Evolutionary conservation across 1,140 invertebrate genomes (phyloP).

Genomic region (Solenopsis fugax): DNA sequence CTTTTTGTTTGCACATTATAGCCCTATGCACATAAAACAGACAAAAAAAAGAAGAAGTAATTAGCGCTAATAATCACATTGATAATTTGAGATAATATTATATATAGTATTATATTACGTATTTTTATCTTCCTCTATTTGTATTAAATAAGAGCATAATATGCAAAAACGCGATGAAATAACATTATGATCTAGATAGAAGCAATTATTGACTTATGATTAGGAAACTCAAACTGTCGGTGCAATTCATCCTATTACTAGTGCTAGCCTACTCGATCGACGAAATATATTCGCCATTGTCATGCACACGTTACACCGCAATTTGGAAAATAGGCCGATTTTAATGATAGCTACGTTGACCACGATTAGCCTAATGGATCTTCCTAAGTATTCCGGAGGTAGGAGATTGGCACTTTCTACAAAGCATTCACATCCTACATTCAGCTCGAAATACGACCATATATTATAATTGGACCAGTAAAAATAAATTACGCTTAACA

Average conservation of each 20-base stretch:
- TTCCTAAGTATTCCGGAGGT: neutral
- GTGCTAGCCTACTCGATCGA: neutral
- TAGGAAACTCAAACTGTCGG: neutral
- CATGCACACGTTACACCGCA: slow-evolving; percentile 8
- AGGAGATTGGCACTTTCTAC: slow-evolving; percentile 8
- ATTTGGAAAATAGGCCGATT: slow-evolving; percentile 30
- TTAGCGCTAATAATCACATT: neutral
- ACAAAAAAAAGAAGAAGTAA: neutral
- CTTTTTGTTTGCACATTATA: neutral
- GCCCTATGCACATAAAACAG: neutral
- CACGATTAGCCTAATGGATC: slow-evolving; percentile 27
- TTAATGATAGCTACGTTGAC: slow-evolving; percentile 9
- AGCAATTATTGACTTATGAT: neutral
- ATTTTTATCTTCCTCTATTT: neutral
- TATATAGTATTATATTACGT: neutral
- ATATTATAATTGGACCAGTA: neutral
- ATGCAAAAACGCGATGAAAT: neutral
- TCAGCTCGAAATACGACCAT: neutral
- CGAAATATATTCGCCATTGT: slow-evolving; percentile 29
- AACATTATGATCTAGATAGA: slow-evolving; percentile 13
- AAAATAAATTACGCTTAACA: neutral
- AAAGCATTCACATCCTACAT: neutral
- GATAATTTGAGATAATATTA: neutral
- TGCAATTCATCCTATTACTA: neutral
- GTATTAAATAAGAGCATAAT: neutral